Conservation (phyloP, 2,888 invertebrate species). For the Hyposoter didymator region DNA sequence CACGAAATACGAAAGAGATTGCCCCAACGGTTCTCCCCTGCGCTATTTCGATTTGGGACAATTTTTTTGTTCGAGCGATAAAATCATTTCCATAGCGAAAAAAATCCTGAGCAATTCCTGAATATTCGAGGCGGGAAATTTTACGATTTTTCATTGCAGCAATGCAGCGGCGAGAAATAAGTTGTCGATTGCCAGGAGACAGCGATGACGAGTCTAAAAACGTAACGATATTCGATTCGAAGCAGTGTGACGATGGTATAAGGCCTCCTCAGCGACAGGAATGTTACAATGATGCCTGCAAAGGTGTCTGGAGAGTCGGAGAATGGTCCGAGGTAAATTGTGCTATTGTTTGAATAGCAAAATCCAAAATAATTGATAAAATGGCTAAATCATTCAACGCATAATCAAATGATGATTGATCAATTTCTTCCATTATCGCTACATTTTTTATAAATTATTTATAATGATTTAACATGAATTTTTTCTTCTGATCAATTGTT, state of each 20-base stretch:
- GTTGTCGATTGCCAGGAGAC: constrained; percentile 86
- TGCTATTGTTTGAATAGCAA: neutral
- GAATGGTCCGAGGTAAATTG: constrained; percentile 94
- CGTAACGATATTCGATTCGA: constrained; percentile 85
- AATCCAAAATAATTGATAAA: neutral
- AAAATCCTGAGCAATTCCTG: neutral
- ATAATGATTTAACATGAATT: neutral
- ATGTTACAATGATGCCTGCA: constrained; percentile 93
- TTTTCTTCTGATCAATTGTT: too few species aligned
- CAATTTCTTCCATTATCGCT: neutral
- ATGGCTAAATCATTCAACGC: neutral
- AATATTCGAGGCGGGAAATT: neutral
- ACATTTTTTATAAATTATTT: neutral
- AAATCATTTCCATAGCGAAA: neutral
- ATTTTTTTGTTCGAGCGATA: neutral
- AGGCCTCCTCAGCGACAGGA: constrained; percentile 92
- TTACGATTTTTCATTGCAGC: constrained; percentile 83
- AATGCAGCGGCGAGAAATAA: constrained; percentile 89
- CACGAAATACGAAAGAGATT: too few species aligned
- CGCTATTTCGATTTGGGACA: neutral
- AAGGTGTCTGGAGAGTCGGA: constrained; percentile 95
- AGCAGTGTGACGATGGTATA: constrained; percentile 89
- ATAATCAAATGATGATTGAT: neutral
- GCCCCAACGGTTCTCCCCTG: too few species aligned
- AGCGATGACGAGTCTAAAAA: constrained; percentile 84